Percentiles rank a stretch among this genome's conserved stretches.
These are phyloP conservation scores for Atta cephalotes DNA, from an alignment of 1,140 invertebrate genomes.

Conservation along the genomic window DNA sequence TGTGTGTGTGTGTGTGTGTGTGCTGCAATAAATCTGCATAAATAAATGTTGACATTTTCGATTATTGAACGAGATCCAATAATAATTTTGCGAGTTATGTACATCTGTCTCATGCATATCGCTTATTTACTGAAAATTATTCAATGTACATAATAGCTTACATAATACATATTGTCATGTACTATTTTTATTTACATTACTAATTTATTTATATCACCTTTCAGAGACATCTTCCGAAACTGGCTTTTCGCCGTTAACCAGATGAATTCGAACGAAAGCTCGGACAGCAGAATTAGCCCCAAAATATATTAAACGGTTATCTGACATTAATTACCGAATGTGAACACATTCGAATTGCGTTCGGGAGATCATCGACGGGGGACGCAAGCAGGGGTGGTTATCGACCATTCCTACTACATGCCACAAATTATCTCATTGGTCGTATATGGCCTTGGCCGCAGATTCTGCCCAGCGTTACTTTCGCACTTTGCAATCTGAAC, in stretches of 20 bases:
- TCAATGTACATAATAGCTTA: not conserved
- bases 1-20: too few relatives aligned
- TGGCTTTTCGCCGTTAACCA: not conserved
- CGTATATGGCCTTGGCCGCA: constrained; percentile 32
- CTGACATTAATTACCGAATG: constrained; percentile 47
- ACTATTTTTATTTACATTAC: not conserved
- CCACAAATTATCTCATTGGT: constrained; percentile 59
- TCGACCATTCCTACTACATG: constrained; percentile 58
- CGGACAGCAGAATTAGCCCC: not conserved
- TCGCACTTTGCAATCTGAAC: constrained; percentile 45
- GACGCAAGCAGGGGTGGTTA: constrained; percentile 32
- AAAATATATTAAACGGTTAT: constrained; percentile 43
- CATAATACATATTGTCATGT: not conserved
- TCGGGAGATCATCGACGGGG: not conserved
- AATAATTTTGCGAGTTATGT: constrained; percentile 2
- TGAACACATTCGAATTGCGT: constrained; percentile 27
- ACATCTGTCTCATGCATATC: not conserved
- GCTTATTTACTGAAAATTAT: not conserved
- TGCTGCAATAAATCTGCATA: not conserved
- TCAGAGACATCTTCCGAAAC: not conserved
- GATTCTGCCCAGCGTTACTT: constrained; percentile 50
- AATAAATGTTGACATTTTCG: constrained; percentile 8
- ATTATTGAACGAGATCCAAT: not conserved
- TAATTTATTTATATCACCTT: not conserved
- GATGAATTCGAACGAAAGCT: not conserved